phyloP scores from a whole-genome alignment of 2,113 vertebrate genomes.

The Pipra filicauda region DNA sequence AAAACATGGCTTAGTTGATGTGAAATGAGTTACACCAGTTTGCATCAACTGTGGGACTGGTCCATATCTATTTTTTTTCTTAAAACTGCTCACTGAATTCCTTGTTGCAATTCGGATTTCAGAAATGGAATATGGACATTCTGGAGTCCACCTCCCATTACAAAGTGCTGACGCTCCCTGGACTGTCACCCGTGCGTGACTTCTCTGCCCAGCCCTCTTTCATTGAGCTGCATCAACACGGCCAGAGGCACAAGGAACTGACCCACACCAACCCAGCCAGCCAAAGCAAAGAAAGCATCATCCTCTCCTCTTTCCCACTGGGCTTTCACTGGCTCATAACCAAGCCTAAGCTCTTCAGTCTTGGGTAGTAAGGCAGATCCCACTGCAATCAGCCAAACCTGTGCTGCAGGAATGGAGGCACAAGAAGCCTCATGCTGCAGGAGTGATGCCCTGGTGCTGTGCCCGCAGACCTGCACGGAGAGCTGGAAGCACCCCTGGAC shows the following conservation, averaged over 20 bases:
- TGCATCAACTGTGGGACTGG: neutral
- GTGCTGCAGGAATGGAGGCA: neutral
- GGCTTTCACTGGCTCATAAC: neutral
- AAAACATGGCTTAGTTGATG: neutral
- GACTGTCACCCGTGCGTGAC: too few relatives aligned
- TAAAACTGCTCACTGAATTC: neutral
- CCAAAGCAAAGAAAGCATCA: neutral
- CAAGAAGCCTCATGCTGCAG: neutral
- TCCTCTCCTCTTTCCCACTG: neutral
- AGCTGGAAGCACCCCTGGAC: neutral
- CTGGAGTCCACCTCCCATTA: neutral
- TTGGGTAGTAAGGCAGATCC: neutral
- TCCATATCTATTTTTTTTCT: accelerated
- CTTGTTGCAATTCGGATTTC: neutral
- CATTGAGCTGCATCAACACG: neutral
- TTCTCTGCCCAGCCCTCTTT: neutral
- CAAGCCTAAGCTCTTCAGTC: neutral
- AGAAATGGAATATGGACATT: accelerated
- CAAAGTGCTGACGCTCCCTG: neutral
- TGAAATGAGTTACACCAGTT: neutral
- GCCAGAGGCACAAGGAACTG: neutral
- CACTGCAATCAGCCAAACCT: neutral
- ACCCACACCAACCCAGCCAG: neutral
- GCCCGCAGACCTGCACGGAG: neutral
- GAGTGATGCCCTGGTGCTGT: neutral